Percentiles rank a stretch among this genome's conserved stretches.
Evolutionary conservation across 2,888 invertebrate genomes (phyloP).

Genomic region (Branchipolynoe longqiensis): DNA sequence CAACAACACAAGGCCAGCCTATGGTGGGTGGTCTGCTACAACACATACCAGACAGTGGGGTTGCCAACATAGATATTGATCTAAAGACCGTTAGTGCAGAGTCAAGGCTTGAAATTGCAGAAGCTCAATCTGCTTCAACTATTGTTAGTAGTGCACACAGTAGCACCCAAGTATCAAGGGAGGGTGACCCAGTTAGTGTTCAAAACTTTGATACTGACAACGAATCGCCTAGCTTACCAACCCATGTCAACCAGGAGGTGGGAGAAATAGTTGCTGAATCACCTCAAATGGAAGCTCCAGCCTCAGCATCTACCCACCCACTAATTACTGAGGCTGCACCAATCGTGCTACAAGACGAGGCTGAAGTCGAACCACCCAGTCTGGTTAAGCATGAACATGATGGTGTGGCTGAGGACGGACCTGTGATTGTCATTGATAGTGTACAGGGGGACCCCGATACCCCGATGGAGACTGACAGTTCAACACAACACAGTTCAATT

Average conservation of each 20-base stretch:
- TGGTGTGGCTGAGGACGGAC: not conserved
- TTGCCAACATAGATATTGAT: not conserved
- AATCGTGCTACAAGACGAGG: too few species aligned
- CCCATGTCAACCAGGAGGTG: not conserved
- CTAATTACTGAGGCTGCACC: too few species aligned
- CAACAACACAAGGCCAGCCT: not conserved
- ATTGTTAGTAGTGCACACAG: not conserved
- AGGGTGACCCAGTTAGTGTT: too few species aligned
- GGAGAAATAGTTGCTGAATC: not conserved
- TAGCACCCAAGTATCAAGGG: too few species aligned
- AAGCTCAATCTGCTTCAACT: constrained; percentile 26
- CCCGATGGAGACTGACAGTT: constrained; percentile 1
- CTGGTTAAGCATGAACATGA: too few species aligned
- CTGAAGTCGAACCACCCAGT: too few species aligned
- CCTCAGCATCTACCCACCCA: too few species aligned
- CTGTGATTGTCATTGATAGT: not conserved
- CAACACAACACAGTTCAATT: not conserved
- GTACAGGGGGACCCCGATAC: not conserved
- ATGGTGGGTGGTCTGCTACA: too few species aligned
- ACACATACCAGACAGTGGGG: not conserved
- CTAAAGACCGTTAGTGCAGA: constrained; percentile 16
- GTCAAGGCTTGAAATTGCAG: constrained; percentile 41
- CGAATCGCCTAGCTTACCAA: too few species aligned
- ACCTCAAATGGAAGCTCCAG: too few species aligned
- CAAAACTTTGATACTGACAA: too few species aligned